Conservation (phyloP, 2,888 invertebrate species). For the Xestia xanthographa region DNA sequence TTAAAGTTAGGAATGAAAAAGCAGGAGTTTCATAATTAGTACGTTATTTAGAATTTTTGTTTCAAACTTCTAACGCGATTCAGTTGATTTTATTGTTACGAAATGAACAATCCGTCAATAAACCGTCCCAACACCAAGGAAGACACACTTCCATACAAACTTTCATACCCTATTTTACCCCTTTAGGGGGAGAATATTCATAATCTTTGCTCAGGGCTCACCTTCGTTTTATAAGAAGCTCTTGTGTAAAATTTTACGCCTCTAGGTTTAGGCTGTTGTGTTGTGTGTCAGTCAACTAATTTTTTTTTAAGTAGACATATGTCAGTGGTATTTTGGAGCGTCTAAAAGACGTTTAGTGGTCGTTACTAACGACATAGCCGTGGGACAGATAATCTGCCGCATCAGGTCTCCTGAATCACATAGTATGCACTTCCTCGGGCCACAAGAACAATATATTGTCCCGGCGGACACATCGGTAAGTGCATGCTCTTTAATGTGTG, state of each 20-base stretch:
- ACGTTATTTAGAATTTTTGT: too few relatives aligned
- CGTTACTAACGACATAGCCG: conserved; percentile 38
- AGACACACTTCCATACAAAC: background rate
- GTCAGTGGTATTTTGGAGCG: background rate
- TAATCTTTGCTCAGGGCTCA: background rate
- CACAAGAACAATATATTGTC: conserved; percentile 60
- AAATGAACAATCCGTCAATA: background rate
- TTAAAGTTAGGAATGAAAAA: too few relatives aligned
- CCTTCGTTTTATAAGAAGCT: background rate
- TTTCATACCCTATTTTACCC: background rate
- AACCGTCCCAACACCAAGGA: background rate
- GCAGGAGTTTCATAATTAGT: too few relatives aligned
- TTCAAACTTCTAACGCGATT: background rate
- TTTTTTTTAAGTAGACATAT: background rate
- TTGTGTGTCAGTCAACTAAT: background rate
- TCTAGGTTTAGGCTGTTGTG: background rate
- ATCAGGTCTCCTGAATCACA: conserved; percentile 47
- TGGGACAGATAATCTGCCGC: conserved; percentile 40
- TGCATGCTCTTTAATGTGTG: conserved; percentile 53
- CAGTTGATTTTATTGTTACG: background rate
- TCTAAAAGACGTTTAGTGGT: conserved; percentile 8
- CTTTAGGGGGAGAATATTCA: background rate
- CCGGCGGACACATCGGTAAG: conserved; percentile 57
- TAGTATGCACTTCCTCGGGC: conserved; percentile 50
- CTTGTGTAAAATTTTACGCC: background rate